Percentiles rank a stretch among this genome's conserved stretches.
Evolutionary conservation across 2,113 vertebrate species (phyloP).

Genomic region (Oceanodroma tethys): DNA sequence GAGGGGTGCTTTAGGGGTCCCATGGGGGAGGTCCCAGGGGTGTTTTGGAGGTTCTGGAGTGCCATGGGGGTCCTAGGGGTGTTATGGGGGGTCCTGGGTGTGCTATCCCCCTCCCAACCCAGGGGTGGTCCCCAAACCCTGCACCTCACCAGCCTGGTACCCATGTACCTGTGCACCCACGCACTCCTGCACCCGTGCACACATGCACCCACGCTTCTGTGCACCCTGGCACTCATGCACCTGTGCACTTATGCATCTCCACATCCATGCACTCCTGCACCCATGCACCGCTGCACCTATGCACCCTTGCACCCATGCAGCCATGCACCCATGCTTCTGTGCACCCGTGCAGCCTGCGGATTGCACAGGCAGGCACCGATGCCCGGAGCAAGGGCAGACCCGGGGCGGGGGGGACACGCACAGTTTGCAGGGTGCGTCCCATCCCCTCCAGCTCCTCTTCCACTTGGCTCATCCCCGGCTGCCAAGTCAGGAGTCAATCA

Average conservation of each 20-base stretch:
- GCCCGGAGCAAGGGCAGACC: neutral
- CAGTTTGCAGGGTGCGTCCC: no score
- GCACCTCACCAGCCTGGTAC: neutral
- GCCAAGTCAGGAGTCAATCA: no score
- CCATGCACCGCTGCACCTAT: no score
- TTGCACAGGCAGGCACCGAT: neutral
- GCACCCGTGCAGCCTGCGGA: neutral
- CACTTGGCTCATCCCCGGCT: neutral
- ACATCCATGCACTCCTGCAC: no score
- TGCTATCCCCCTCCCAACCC: neutral
- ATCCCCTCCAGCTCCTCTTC: neutral
- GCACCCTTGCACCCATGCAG: no score
- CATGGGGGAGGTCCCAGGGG: no score
- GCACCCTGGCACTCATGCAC: no score
- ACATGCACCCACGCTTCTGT: neutral
- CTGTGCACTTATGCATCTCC: no score
- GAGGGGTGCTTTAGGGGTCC: neutral
- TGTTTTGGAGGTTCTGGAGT: neutral
- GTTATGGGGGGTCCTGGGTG: neutral
- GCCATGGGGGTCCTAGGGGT: neutral
- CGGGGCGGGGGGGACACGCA: rapidly evolving
- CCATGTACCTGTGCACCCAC: neutral
- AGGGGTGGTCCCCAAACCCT: neutral
- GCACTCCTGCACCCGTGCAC: neutral
- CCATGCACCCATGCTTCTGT: neutral